Evolutionary conservation across 2,888 invertebrate genomes (phyloP).

Genomic region (Gymnosoma rotundatum): DNA sequence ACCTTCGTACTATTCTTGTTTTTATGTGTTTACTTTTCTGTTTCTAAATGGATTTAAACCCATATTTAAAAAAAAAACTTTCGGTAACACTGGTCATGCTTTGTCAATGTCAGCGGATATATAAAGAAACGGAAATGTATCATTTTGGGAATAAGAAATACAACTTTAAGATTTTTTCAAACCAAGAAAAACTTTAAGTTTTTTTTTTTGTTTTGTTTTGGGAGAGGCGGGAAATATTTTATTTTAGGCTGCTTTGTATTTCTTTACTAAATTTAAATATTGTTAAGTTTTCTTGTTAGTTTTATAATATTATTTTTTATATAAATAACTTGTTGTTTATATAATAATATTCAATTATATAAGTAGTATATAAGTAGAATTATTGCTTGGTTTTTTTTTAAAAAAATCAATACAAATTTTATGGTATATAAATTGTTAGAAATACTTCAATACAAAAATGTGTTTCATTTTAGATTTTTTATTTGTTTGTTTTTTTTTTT

Average conservation of each 20-base stretch:
- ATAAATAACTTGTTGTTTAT: constrained; percentile 50
- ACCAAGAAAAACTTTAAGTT: constrained; percentile 24
- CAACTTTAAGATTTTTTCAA: constrained; percentile 45
- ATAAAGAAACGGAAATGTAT: constrained; percentile 43
- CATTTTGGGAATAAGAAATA: constrained; percentile 42
- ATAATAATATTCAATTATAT: constrained; percentile 47
- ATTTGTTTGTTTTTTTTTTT: not conserved
- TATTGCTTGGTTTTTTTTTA: constrained; percentile 77
- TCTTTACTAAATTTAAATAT: constrained; percentile 34
- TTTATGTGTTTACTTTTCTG: constrained; percentile 29
- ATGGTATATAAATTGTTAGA: constrained; percentile 73
- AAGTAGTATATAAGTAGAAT: constrained; percentile 73
- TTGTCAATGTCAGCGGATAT: constrained; percentile 30
- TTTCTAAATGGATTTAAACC: not conserved
- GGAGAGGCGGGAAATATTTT: not conserved
- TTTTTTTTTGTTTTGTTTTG: constrained; percentile 1
- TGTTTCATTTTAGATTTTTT: constrained; percentile 32
- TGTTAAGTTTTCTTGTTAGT: not conserved
- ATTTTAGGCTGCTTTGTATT: constrained; percentile 31
- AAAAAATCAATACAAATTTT: constrained; percentile 78
- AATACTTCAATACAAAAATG: constrained; percentile 68
- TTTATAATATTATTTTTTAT: constrained; percentile 13
- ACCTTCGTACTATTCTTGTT: not conserved
- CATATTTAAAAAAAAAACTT: constrained; percentile 2
- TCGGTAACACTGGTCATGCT: constrained; percentile 35